phyloP scores from a whole-genome alignment of 1,140 invertebrate species.

The Meloidogyne floridensis region DNA sequence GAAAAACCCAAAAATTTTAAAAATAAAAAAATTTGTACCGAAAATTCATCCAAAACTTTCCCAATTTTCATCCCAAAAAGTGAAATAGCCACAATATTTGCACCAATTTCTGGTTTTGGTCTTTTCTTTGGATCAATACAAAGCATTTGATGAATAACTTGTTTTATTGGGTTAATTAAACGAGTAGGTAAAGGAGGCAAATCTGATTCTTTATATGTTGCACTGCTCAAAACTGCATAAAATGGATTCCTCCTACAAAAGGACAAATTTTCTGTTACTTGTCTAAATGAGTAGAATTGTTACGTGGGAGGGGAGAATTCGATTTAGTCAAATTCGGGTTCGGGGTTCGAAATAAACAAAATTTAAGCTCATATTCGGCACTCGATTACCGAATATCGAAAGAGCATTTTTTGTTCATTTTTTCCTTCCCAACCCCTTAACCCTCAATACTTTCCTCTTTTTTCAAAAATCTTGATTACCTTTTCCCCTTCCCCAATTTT shows the following conservation, averaged over 20 bases:
- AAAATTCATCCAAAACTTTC: conserved; percentile 24
- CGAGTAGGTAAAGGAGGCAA: conserved; percentile 39
- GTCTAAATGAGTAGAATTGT: too few species aligned
- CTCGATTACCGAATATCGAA: too few species aligned
- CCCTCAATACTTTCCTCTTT: not conserved
- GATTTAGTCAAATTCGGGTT: too few species aligned
- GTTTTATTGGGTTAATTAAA: conserved; percentile 39
- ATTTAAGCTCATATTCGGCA: too few species aligned
- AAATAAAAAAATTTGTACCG: not conserved
- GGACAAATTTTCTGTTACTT: too few species aligned
- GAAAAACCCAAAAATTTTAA: not conserved
- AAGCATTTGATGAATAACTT: conserved; percentile 38
- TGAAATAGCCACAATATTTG: conserved; percentile 49
- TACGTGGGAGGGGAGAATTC: too few species aligned
- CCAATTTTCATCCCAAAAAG: conserved; percentile 41
- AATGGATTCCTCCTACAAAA: conserved; percentile 49
- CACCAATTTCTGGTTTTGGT: conserved; percentile 42
- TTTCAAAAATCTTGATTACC: not conserved
- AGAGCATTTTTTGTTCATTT: too few species aligned
- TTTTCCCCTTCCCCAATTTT: not conserved
- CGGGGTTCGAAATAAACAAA: too few species aligned
- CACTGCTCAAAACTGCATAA: conserved; percentile 41
- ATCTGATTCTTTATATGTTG: conserved; percentile 42
- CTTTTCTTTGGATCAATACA: conserved; percentile 42
- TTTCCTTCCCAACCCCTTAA: not conserved